These are phyloP conservation scores for Congeria kusceri DNA, from an alignment of 2,888 invertebrate genomes.

Conservation along the genomic window DNA sequence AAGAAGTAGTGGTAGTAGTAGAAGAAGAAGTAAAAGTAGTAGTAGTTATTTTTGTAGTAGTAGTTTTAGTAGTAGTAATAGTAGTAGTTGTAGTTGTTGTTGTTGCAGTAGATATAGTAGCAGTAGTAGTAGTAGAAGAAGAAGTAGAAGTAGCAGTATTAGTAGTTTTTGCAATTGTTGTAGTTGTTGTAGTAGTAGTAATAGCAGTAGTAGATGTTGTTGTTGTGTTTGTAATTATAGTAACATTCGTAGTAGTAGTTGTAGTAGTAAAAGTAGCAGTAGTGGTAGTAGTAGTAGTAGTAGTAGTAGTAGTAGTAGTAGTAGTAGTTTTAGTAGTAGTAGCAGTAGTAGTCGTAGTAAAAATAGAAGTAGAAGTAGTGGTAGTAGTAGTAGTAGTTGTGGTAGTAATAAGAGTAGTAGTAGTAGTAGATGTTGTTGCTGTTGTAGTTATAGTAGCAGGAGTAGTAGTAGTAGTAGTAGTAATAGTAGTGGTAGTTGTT, in stretches of 20 bases:
- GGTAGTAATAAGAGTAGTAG: too few species aligned
- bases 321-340: neutral
- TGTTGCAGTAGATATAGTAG: slow-evolving; percentile 5
- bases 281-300: slow-evolving; percentile 10
- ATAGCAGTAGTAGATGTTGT: slow-evolving; percentile 4
- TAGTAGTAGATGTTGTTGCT: too few species aligned
- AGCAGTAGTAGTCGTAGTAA: too few species aligned
- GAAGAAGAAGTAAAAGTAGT: too few species aligned
- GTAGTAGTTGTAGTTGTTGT: too few species aligned
- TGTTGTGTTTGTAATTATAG: neutral
- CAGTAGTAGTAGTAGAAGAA: neutral
- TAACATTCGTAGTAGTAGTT: neutral
- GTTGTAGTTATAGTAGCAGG: too few species aligned
- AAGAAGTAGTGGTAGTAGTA: too few species aligned
- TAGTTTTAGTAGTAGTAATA: too few species aligned
- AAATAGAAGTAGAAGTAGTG: too few species aligned
- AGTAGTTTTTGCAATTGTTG: neutral
- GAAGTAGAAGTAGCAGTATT: neutral
- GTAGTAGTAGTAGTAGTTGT: too few species aligned
- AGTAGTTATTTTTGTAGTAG: too few species aligned
- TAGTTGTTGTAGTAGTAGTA: neutral
- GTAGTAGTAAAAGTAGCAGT: slow-evolving; percentile 13
- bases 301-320: slow-evolving; percentile 8
- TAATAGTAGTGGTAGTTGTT: neutral
- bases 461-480: too few species aligned